Evolutionary conservation across 2,888 invertebrate genomes (phyloP), one percentile per base, ranked within the genome.

Genomic region (Andrena haemorrhoa): DNA sequence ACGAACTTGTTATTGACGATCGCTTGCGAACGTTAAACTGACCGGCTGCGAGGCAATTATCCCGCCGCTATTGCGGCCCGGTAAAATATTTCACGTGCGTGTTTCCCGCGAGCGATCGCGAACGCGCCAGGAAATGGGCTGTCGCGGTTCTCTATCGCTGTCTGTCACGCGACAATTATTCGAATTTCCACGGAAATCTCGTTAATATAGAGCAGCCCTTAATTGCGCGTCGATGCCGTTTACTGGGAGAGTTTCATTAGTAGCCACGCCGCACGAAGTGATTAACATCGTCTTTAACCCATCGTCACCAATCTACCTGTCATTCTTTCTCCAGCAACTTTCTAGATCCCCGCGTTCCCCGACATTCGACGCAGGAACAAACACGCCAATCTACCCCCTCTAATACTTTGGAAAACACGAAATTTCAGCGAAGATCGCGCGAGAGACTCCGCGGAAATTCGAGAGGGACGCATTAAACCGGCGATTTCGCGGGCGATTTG

Each of bases 11-110:
- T 86, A 87, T 83, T 75, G 87, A 78, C 85, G 85, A 86, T 86
- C 83, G 85, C 79, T 87, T 85, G 80, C 77, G 87, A 77, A 83
- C 85, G 87, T 85, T 87, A 87, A 87, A 87, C 83, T 75, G 83
- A 63, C 83, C 77, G 33, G 71, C 56, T 56, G 81, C 49, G 74
- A 73, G 73, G 74, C 87, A 86, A 87, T 86, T 87, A 87, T 74
- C 53, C 75, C 71, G 60, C 61, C 66, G 60, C 65, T 79, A 86
- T 86, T 58, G 69, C 49, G 58, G 16, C 16, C 41, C 66, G 75
- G 75, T 81, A 84, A 86, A 86, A 86, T 86, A 83, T 81, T 81
- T 81, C 78, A 58, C 71, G 64, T 64, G 65, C 4, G 63, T 56
- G 41, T 58, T 60, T 58, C 41, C 47, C 26, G 49, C 60, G 71